Base-by-base conservation (phyloP, 2,888 invertebrate genomes). In the Pilophorus perplexus region DNA sequence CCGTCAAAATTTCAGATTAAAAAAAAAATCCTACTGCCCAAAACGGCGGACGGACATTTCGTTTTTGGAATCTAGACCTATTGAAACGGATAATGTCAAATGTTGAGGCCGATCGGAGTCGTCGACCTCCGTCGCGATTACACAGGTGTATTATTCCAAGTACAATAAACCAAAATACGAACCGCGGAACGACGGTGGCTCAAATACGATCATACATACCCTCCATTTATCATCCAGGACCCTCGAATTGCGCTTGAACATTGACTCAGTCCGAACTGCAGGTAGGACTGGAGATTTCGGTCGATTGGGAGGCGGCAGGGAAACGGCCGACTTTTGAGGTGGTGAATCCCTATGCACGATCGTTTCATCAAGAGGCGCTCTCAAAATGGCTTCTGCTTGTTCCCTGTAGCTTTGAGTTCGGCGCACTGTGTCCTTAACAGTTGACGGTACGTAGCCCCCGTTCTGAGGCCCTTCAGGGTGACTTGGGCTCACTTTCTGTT, bases 141-240 rank as follows among this genome's bases (percentile, higher is more conserved):
- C n/a, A n/a, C n/a, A n/a, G n/a, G n/a, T n/a, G n/a, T n/a, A n/a
- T n/a, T n/a, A n/a, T n/a, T n/a, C n/a, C n/a, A n/a, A n/a, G n/a
- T n/a, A n/a, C n/a, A n/a, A n/a, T n/a, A n/a, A n/a, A n/a, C n/a
- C n/a, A n/a, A n/a, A n/a, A n/a, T n/a, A n/a, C n/a, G n/a, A n/a
- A n/a, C n/a, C n/a, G n/a, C n/a, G n/a, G n/a, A n/a, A n/a, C n/a
- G n/a, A n/a, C n/a, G n/a, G n/a, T n/a, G n/a, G n/a, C n/a, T n/a
- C n/a, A n/a, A n/a, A n/a, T n/a, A n/a, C n/a, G n/a, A n/a, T n/a
- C n/a, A n/a, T n/a, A n/a, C n/a, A n/a, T 40, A 69, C 69, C 64
- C 64, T 44, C 69, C 69, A 69, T 60, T 69, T 69, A 14, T 69
- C 65, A 22, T 69, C 65, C 14, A 69, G 59, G 20, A 67, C 40